Evolutionary conservation across 2,888 invertebrate genomes (phyloP), one percentile per base, ranked within the genome.

Genomic region (Drosophila mulleri): DNA sequence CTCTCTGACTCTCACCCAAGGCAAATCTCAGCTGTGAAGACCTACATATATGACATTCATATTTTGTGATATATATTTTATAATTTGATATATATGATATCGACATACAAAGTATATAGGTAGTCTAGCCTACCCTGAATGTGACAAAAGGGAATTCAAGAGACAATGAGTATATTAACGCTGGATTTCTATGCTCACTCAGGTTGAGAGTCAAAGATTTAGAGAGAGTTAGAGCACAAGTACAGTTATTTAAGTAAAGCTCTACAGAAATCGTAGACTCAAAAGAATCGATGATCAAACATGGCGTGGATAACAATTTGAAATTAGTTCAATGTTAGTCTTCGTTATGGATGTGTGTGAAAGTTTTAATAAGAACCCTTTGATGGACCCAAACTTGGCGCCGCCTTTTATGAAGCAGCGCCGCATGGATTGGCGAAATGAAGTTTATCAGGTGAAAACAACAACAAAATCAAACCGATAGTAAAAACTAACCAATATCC

Each of bases 311-410:
- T 12, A 35, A 20, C 37, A 26, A 8, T 26, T 7, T 18, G 1
- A 32, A 47, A 35, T 67, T 50, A 76, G 69, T 79, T 70, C 16
- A 47, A 42, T 65, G 56, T 60, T 47, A 48, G 68, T 64, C 56
- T 48, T 62, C 76, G 78, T 69, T 23, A 86, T 86, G 85, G 76
- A 76, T 72, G 47, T 75, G 37, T 86, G 89, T 67, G 73, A 73
- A 26, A 78, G 69, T 68, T 54, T 72, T 2, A 63, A 56, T 7
- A 78, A 75, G 50, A 66, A 59, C 29, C 50, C 45, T 7, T 57
- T 61, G 44, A 70, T 72, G 68, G 66, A 72, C 39, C 67, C 71
- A 37, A 80, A 76, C 47, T 47, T 45, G 44, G 58, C 16, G 44
- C 62, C 61, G 16, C 59, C 73, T 11, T 87, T 84, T 80, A 52